A percentile compares a stretch with the other conserved stretches of the same genome.
Conservation (phyloP, 2,888 invertebrate genomes). For the Neocrepidodera transversa region DNA sequence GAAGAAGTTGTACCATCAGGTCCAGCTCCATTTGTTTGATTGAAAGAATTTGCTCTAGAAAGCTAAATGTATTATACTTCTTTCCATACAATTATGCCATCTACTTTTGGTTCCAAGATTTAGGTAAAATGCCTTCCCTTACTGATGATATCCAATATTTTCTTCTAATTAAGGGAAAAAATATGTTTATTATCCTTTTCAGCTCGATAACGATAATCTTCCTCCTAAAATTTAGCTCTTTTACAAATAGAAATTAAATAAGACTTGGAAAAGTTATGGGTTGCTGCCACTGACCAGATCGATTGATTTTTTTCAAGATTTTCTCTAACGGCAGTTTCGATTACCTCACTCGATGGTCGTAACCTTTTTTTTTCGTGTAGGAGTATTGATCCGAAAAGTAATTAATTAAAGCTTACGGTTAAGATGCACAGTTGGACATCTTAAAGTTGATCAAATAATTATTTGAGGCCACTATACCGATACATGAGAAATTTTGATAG, state of each 20-base stretch:
- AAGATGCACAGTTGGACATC: too few relatives aligned
- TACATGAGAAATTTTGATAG: too few relatives aligned
- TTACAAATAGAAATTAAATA: background rate
- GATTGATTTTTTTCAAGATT: background rate
- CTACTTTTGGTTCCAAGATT: background rate
- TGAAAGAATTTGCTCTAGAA: background rate
- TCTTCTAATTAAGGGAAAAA: background rate
- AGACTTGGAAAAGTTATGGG: background rate
- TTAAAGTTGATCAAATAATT: too few relatives aligned
- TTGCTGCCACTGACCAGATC: background rate
- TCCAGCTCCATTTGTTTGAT: background rate
- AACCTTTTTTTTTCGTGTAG: background rate
- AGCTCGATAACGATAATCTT: background rate
- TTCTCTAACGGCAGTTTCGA: background rate
- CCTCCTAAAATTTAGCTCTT: background rate
- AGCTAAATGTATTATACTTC: background rate
- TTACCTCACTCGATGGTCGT: background rate
- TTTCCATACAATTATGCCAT: background rate
- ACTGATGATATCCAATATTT: background rate
- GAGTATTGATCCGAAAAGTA: background rate
- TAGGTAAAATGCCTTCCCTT: background rate
- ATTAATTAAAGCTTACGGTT: too few relatives aligned
- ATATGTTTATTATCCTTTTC: background rate
- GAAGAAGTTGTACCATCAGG: too few relatives aligned
- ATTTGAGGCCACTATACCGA: too few relatives aligned